Evolutionary conservation across 2,113 vertebrate species (phyloP).

Genomic region (Lamprotornis superbus): DNA sequence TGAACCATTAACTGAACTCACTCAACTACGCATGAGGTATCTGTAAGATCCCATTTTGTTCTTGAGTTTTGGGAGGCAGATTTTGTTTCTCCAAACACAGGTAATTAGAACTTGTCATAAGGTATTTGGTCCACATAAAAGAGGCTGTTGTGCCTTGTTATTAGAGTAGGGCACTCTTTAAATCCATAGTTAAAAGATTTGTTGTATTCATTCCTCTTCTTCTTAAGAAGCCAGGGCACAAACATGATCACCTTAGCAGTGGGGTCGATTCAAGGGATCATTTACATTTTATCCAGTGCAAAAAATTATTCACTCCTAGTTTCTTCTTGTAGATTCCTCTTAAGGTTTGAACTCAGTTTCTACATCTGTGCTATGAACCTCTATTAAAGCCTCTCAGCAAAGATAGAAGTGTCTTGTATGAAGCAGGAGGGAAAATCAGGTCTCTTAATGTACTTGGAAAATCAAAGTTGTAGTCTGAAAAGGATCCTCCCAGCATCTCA

Average conservation of each 20-base stretch:
- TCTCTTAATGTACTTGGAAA: not conserved
- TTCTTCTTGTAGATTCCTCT: not conserved
- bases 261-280: not conserved
- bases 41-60: not conserved
- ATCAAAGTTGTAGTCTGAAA: conserved; percentile 18
- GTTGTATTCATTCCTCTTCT: not conserved
- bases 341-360: not conserved
- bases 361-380: not conserved
- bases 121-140: not conserved
- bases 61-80: not conserved
- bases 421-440: not conserved
- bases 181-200: not conserved
- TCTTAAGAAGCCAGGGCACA: not conserved
- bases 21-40: not conserved
- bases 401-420: not conserved
- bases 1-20: not conserved
- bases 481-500: not conserved
- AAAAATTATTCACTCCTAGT: not conserved
- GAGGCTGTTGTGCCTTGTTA: not conserved
- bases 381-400: not conserved
- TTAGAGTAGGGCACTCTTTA: not conserved
- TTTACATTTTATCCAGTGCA: not conserved
- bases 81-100: not conserved
- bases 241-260: not conserved
- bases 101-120: not conserved